Evolutionary conservation across 2,888 invertebrate genomes (phyloP).

Genomic region (Polylopha cassiicola): DNA sequence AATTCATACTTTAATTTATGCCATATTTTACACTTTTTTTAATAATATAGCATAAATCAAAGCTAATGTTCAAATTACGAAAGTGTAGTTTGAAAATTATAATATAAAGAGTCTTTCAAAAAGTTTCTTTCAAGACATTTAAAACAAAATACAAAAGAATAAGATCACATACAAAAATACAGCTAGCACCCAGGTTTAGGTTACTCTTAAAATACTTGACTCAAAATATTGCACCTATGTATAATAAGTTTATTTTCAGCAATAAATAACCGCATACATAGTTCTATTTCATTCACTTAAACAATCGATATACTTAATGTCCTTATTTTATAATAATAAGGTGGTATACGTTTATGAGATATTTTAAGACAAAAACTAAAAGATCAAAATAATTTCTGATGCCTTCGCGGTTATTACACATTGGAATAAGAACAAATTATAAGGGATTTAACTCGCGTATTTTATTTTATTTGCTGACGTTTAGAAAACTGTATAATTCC

Average conservation of each 20-base stretch:
- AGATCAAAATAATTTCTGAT: slow-evolving; percentile 1
- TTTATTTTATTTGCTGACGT: too few species aligned
- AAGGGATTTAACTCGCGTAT: too few species aligned
- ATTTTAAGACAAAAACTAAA: slow-evolving; percentile 25
- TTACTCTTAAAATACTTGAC: slow-evolving; percentile 27
- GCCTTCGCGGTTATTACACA: background rate
- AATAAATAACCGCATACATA: slow-evolving; percentile 70
- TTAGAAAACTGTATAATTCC: too few species aligned
- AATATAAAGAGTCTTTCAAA: too few species aligned
- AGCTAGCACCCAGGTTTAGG: slow-evolving; percentile 14
- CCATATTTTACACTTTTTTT: too few species aligned
- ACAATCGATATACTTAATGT: slow-evolving; percentile 58
- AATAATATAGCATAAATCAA: too few species aligned
- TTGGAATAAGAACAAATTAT: too few species aligned
- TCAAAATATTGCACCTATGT: slow-evolving; percentile 51
- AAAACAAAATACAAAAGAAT: slow-evolving; percentile 1
- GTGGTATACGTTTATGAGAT: slow-evolving; percentile 64
- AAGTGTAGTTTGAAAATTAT: too few species aligned
- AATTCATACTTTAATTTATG: too few species aligned
- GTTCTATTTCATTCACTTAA: slow-evolving; percentile 38
- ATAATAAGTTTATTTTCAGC: slow-evolving; percentile 54
- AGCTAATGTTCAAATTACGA: too few species aligned
- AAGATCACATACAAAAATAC: slow-evolving; percentile 9
- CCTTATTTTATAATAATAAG: slow-evolving; percentile 69
- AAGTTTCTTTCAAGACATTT: too few species aligned